These are phyloP conservation scores for Trissolcus brochymenae DNA, from an alignment of 2,888 invertebrate species.

Conservation along the genomic window DNA sequence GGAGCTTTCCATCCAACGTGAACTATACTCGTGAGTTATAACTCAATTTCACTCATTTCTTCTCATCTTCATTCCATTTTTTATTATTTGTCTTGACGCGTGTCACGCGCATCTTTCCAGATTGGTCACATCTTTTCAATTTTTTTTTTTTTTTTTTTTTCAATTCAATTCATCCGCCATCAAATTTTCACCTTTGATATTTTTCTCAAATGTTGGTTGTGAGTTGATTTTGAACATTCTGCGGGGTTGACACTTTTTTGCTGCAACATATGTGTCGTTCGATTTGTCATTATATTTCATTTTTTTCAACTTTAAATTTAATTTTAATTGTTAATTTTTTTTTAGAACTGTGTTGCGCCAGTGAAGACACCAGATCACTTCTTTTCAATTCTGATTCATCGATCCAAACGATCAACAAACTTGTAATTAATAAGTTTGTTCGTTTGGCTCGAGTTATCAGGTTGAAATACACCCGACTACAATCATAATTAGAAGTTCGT, in stretches of 20 bases:
- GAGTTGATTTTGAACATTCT: neutral
- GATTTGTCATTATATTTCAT: neutral
- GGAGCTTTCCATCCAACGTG: neutral
- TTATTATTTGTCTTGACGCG: neutral
- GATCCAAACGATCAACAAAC: constrained; percentile 76
- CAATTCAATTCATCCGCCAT: neutral
- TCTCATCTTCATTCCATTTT: constrained; percentile 10
- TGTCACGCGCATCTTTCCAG: neutral
- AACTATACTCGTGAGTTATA: too few relatives aligned
- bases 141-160: constrained; percentile 3
- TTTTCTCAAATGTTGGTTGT: neutral
- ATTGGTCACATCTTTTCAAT: neutral
- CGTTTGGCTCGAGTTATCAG: constrained; percentile 77
- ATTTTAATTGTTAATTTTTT: neutral
- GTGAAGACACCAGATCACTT: neutral
- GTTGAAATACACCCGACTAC: constrained; percentile 58
- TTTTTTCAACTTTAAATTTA: neutral
- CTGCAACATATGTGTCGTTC: constrained; percentile 10
- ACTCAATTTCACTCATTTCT: neutral
- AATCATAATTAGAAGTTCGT: constrained; percentile 8
- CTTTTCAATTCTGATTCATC: constrained; percentile 68
- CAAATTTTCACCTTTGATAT: neutral
- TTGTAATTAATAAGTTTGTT: constrained; percentile 74
- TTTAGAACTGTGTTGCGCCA: neutral
- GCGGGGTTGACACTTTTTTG: neutral